These are phyloP conservation scores for Hylaea fasciaria DNA, from an alignment of 2,888 invertebrate species.

Conservation along the genomic window DNA sequence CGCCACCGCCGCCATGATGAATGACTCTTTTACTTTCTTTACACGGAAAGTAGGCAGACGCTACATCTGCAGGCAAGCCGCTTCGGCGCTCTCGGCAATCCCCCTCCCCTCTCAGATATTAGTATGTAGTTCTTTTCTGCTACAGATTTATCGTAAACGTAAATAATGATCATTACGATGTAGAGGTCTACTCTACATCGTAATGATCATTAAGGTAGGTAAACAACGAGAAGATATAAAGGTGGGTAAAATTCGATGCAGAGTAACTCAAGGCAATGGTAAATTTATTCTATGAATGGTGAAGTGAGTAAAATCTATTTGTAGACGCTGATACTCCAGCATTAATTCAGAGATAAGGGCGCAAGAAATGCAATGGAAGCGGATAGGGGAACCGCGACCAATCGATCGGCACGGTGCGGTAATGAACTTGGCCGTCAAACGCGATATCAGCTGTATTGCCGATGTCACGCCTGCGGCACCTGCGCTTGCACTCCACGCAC, in stretches of 20 bases:
- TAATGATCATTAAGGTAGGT: too few relatives aligned
- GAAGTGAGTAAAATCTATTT: background rate
- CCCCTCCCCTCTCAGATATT: constrained; percentile 13
- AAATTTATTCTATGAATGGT: background rate
- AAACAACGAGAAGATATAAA: too few relatives aligned
- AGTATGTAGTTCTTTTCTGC: background rate
- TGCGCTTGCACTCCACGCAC: constrained; percentile 45
- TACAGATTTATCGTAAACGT: constrained; percentile 11
- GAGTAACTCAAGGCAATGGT: background rate
- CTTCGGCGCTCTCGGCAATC: constrained; percentile 4
- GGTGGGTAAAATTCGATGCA: too few relatives aligned
- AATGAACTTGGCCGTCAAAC: constrained; percentile 77
- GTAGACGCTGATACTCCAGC: background rate
- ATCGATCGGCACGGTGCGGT: constrained; percentile 77
- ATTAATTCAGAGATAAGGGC: constrained; percentile 35
- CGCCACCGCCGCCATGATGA: constrained; percentile 58
- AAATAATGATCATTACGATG: constrained; percentile 4
- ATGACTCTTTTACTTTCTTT: constrained; percentile 81
- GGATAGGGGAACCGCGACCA: constrained; percentile 66
- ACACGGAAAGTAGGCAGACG: constrained; percentile 68
- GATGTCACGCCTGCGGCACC: constrained; percentile 19
- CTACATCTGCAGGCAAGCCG: constrained; percentile 41
- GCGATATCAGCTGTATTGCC: constrained; percentile 67
- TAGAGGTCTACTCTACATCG: constrained; percentile 6
- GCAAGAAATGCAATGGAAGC: constrained; percentile 59